phyloP scores from a whole-genome alignment of 2,113 vertebrate genomes.

The Cromileptes altivelis region DNA sequence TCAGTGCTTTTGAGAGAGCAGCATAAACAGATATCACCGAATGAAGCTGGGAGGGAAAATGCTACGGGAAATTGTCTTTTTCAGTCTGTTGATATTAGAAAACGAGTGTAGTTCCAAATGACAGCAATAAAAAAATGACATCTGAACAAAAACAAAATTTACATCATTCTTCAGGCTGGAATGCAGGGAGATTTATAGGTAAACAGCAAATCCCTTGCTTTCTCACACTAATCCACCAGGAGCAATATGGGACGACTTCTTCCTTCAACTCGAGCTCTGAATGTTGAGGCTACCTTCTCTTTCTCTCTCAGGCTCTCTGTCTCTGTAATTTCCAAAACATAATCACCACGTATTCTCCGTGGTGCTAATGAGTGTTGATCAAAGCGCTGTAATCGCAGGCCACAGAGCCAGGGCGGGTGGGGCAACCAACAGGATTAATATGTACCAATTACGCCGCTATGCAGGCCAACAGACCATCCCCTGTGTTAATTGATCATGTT shows the following conservation, averaged over 20 bases:
- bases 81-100: constrained; percentile 11
- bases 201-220: constrained; percentile 6
- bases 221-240: constrained; percentile 8
- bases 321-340: constrained; percentile 44
- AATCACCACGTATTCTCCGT: constrained; percentile 23
- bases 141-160: not conserved
- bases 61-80: not conserved
- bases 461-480: constrained; percentile 52
- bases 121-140: not conserved
- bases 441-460: constrained; percentile 31
- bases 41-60: not conserved
- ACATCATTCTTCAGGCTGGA: constrained; percentile 3
- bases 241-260: not conserved
- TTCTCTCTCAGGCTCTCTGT: not conserved
- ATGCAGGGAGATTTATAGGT: not conserved
- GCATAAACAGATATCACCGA: constrained; percentile 1
- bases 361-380: constrained; percentile 67
- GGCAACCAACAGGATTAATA: constrained; percentile 54
- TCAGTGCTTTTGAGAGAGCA: not conserved
- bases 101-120: not conserved
- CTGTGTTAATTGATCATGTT: constrained; percentile 69
- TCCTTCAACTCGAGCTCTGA: not conserved
- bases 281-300: constrained; percentile 6
- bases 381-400: constrained; percentile 57
- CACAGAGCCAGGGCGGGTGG: constrained; percentile 27